Evolutionary conservation across 64 coral and sea anemone genomes (phyloP).

Genomic region (Hydrozoanthus tunicans): DNA sequence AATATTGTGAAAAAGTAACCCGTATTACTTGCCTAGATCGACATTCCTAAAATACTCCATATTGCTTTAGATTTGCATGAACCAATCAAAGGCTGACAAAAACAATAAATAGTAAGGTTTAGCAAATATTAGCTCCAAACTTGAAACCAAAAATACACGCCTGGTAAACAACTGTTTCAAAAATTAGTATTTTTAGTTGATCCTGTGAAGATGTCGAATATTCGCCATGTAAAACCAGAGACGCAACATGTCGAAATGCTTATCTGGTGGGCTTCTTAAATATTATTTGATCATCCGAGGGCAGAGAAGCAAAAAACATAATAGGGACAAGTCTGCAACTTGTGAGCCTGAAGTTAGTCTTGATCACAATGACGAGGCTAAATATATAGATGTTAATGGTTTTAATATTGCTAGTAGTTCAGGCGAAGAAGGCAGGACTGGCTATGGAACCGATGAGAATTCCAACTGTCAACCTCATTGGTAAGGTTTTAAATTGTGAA

Average conservation of each 20-base stretch:
- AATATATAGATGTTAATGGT: neutral
- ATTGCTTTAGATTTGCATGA: too few species aligned
- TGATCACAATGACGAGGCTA: neutral
- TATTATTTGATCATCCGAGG: constrained; percentile 31
- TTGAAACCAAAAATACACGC: too few species aligned
- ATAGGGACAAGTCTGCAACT: neutral
- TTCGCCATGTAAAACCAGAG: neutral
- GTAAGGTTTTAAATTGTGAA: neutral
- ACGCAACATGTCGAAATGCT: neutral
- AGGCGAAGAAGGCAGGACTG: neutral
- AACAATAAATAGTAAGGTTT: too few species aligned
- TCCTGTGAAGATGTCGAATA: neutral
- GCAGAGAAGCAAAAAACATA: neutral
- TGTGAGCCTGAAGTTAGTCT: constrained; percentile 8
- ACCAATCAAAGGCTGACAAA: too few species aligned
- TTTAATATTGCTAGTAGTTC: neutral
- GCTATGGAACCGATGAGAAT: constrained; percentile 9
- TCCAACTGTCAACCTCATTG: neutral
- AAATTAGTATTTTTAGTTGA: too few species aligned
- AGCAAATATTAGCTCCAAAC: too few species aligned
- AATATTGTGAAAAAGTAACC: too few species aligned
- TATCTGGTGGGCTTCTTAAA: neutral
- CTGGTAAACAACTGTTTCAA: too few species aligned
- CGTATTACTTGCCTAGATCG: too few species aligned
- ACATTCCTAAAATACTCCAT: too few species aligned